Conservation (phyloP, 2,888 invertebrate species). For the Drosophila lutescens region DNA sequence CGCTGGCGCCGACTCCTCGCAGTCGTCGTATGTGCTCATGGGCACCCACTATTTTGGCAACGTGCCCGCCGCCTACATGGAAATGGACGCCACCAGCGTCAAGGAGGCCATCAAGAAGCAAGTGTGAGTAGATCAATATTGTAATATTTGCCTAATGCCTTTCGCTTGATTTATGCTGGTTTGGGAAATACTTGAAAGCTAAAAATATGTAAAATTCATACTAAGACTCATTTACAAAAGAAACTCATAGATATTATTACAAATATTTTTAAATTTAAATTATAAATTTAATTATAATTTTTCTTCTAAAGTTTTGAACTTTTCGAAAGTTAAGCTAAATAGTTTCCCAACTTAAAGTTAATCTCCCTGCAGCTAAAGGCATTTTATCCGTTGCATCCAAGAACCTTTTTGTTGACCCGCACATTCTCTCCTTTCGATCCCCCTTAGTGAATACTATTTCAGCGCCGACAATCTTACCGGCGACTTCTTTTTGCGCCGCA, state of each 20-base stretch:
- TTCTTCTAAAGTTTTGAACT: not conserved
- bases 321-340: not conserved
- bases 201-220: too few relatives aligned
- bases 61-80: slow-evolving; percentile 83
- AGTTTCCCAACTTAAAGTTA: not conserved
- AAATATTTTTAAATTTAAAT: not conserved
- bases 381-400: not conserved
- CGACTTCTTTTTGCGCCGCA: slow-evolving; percentile 97
- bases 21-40: slow-evolving; percentile 83
- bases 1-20: slow-evolving; percentile 81
- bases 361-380: slow-evolving; percentile 6
- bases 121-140: slow-evolving; percentile 88
- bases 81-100: slow-evolving; percentile 86
- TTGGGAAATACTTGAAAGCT: not conserved
- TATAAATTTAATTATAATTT: not conserved
- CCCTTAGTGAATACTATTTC: slow-evolving; percentile 98
- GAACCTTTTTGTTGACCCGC: slow-evolving; percentile 6
- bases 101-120: slow-evolving; percentile 95
- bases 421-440: not conserved
- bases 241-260: too few relatives aligned
- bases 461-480: slow-evolving; percentile 97
- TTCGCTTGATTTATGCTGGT: not conserved
- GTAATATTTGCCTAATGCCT: not conserved
- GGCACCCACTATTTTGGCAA: slow-evolving; percentile 84
- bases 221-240: too few relatives aligned